A percentile compares a stretch with the other conserved stretches of the same genome.
Conservation (phyloP, 2,113 vertebrate genomes). For the Morphnarchus princeps region DNA sequence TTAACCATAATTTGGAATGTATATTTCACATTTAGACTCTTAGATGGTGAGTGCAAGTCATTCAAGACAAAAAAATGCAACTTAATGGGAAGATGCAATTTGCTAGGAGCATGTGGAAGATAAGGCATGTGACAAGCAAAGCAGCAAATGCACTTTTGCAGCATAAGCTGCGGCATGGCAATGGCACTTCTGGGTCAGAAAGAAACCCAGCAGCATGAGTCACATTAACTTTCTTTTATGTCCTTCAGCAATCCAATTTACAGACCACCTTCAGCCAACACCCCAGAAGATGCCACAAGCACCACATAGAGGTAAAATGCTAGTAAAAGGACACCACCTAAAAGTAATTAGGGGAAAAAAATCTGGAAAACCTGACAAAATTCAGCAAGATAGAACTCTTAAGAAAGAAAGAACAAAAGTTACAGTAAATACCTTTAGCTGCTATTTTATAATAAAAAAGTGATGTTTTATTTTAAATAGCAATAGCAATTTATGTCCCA, state of each 20-base stretch:
- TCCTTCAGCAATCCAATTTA: slow-evolving; percentile 43
- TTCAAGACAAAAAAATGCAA: neutral
- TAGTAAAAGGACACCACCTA: neutral
- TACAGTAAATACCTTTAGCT: neutral
- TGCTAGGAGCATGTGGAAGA: neutral
- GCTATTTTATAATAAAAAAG: neutral
- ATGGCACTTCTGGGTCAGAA: neutral
- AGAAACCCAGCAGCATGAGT: neutral
- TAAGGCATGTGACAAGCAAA: slow-evolving; percentile 21
- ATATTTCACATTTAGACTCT: neutral
- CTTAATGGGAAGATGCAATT: neutral
- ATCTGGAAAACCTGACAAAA: neutral
- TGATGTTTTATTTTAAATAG: neutral
- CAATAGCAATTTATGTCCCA: neutral
- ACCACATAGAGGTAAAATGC: slow-evolving; percentile 41
- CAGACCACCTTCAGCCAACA: slow-evolving; percentile 27
- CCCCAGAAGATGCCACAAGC: neutral
- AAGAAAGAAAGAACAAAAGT: neutral
- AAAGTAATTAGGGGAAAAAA: neutral
- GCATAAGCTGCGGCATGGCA: slow-evolving; percentile 32
- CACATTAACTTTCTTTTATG: slow-evolving; percentile 15
- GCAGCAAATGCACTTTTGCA: neutral
- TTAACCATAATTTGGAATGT: slow-evolving; percentile 11
- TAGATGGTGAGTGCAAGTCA: neutral
- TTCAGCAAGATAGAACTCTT: neutral